Percentiles rank a stretch among this genome's conserved stretches.
Evolutionary conservation across 2,888 invertebrate genomes (phyloP).

Genomic region (Entomobrya proxima): DNA sequence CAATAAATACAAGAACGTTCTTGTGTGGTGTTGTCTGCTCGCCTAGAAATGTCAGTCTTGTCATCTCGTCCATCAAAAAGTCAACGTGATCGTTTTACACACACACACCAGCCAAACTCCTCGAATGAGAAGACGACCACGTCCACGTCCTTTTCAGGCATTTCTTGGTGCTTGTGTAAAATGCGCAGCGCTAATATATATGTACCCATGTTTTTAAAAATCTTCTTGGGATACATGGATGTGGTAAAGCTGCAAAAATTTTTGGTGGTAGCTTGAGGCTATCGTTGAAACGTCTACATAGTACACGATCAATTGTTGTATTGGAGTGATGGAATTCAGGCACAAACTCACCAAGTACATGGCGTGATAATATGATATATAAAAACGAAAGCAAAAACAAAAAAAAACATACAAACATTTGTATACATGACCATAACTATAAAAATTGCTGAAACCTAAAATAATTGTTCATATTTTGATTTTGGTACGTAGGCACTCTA

Average conservation of each 20-base stretch:
- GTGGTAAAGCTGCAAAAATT: background rate
- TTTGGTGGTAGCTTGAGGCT: conserved; percentile 37
- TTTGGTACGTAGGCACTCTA: no score
- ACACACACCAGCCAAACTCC: conserved; percentile 11
- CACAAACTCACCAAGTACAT: no score
- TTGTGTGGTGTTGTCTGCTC: conserved; percentile 60
- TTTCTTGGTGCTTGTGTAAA: background rate
- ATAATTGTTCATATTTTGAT: no score
- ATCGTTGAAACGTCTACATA: background rate
- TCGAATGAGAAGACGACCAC: conserved; percentile 56
- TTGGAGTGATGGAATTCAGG: background rate
- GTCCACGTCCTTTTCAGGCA: conserved; percentile 63
- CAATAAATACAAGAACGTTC: background rate
- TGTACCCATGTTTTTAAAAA: background rate
- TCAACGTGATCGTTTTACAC: conserved; percentile 31
- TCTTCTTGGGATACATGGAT: background rate
- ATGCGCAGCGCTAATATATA: background rate
- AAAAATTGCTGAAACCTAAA: no score
- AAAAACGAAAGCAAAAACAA: no score
- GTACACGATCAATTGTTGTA: no score
- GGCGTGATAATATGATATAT: no score
- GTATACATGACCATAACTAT: no score
- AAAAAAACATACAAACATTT: no score
- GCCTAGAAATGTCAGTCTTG: conserved; percentile 68
- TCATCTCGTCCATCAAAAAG: conserved; percentile 66